Evolutionary conservation across 2,113 vertebrate genomes (phyloP), one percentile per base, ranked within the genome.

Genomic region (Elanus axillaris): DNA sequence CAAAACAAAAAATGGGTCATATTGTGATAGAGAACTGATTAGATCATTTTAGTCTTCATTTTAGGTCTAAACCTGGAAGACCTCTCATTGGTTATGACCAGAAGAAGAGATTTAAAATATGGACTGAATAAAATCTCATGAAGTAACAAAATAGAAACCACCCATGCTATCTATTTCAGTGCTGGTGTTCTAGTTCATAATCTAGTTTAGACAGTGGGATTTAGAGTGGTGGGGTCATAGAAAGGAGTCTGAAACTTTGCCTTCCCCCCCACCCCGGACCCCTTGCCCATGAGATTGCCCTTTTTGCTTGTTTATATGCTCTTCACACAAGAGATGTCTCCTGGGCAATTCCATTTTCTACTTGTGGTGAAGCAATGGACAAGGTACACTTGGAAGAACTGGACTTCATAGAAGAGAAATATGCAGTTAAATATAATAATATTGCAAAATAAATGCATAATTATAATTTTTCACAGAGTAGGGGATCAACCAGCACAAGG

Each of bases 191-290:
- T 34, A 31, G 22, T 58, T 77, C 20, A 45, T 16, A 14, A 8
- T 13, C 1, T 64, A 29, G n/a, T 60, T 48, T 77, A 50, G 50
- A 12, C 5, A 77, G 15, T 27, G 21, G 56, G 7, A 52, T 69
- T 90, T 64, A 68, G 23, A 71, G 13, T 17, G 12, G 2, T 26
- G 3, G 1, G 17, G 3, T 59, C n/a, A 34, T 11, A 86, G 40
- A 66, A 67, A 53, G 10, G 6, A 3, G 4, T 63, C 15, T 42
- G 36, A 62, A 85, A 38, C 2, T 0, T 23, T 59, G 71, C 47
- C 5, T 1, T 16, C 31, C 10, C 2, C 21, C 27, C 36, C 7
- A 4, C 13, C 7, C 10, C 11, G 6, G 0, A 3, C 3, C 34
- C 1, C 32, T 1, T 16, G 14, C 50, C 21, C 16, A 16, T 18